Evolutionary conservation across 2,888 invertebrate species (phyloP).

Genomic region (Campaea margaritaria): DNA sequence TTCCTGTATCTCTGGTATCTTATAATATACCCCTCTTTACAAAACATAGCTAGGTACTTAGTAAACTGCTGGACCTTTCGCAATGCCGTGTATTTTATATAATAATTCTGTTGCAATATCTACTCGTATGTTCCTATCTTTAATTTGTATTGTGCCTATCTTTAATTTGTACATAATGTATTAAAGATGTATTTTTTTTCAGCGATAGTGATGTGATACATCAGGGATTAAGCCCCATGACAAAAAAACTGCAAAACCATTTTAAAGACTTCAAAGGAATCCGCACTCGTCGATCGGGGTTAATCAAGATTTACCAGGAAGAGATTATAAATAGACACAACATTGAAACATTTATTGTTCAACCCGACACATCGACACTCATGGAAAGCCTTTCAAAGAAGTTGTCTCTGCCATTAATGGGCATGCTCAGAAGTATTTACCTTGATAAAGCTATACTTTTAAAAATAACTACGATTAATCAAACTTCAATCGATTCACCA

Average conservation of each 20-base stretch:
- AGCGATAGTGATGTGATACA: no score
- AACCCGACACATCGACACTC: not conserved
- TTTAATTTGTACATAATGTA: no score
- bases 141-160: no score
- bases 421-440: not conserved
- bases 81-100: no score
- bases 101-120: no score
- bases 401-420: not conserved
- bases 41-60: no score
- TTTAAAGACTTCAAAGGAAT: not conserved
- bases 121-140: no score
- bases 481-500: not conserved
- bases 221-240: no score
- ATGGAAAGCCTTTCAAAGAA: not conserved
- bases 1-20: no score
- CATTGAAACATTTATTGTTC: not conserved
- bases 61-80: no score
- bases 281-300: not conserved
- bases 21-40: no score
- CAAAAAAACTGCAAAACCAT: not conserved
- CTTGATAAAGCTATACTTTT: not conserved
- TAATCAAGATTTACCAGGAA: not conserved
- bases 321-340: constrained; percentile 3
- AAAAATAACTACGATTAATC: not conserved
- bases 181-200: no score